Percentiles rank a stretch among this genome's conserved stretches.
Conservation (phyloP, 2,888 invertebrate genomes). For the Hirtodrosophila duncani region DNA sequence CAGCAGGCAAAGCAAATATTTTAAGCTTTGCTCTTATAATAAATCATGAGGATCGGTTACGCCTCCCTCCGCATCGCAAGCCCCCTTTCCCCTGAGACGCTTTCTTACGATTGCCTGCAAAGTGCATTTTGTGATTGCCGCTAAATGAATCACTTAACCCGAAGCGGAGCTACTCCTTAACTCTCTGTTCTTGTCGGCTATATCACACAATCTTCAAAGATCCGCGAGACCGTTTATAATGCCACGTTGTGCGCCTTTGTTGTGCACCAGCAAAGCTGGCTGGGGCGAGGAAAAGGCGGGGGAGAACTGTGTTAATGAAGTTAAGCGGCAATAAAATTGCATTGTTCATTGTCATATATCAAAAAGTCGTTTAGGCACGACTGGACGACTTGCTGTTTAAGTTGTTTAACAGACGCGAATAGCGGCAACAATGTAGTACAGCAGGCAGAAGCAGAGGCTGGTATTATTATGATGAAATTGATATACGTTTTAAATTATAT, state of each 20-base stretch:
- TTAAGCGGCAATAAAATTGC: conserved; percentile 73
- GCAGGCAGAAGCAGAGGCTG: conserved; percentile 8
- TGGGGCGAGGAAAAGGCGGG: not conserved
- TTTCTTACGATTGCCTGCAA: conserved; percentile 28
- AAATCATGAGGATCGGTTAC: conserved; percentile 57
- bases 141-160: conserved; percentile 71
- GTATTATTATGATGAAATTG: conserved; percentile 31
- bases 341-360: conserved; percentile 53
- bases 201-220: conserved; percentile 68
- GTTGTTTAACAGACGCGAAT: conserved; percentile 19
- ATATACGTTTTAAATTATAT: too few relatives aligned
- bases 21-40: conserved; percentile 48
- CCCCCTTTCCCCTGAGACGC: not conserved
- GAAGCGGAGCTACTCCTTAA: conserved; percentile 26
- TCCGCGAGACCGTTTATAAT: conserved; percentile 38
- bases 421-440: conserved; percentile 53
- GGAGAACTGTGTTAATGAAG: conserved; percentile 58
- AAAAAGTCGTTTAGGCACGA: conserved; percentile 36
- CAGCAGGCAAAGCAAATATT: conserved; percentile 44
- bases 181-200: conserved; percentile 48
- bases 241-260: conserved; percentile 49
- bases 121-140: conserved; percentile 71
- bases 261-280: conserved; percentile 19
- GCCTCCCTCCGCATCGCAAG: not conserved
- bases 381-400: conserved; percentile 24